These are phyloP conservation scores for Hemithea aestivaria DNA, from an alignment of 2,888 invertebrate species.

Conservation along the genomic window DNA sequence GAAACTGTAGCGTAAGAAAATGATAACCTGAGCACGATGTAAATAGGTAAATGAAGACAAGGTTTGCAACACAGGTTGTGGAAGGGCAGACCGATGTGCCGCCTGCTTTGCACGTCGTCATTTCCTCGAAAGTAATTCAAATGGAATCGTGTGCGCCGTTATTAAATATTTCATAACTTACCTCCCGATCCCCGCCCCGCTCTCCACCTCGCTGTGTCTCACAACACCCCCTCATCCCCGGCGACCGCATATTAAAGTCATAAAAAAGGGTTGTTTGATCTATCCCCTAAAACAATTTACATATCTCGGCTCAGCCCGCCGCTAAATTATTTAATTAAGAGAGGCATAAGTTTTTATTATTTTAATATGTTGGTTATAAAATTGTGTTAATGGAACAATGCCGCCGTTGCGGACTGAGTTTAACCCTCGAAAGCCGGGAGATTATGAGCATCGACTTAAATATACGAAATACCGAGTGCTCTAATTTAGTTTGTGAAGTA, in stretches of 20 bases:
- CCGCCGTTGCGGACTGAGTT: slow-evolving; percentile 59
- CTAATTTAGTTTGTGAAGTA: slow-evolving; percentile 44
- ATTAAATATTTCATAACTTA: slow-evolving; percentile 80
- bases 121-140: slow-evolving; percentile 79
- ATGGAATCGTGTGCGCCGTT: slow-evolving; percentile 79
- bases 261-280: slow-evolving; percentile 81
- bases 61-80: slow-evolving; percentile 12
- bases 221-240: slow-evolving; percentile 47
- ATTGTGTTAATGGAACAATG: slow-evolving; percentile 77
- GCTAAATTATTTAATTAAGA: slow-evolving; percentile 81
- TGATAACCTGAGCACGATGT: neutral
- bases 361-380: slow-evolving; percentile 78
- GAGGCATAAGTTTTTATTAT: slow-evolving; percentile 81
- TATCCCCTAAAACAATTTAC: slow-evolving; percentile 81
- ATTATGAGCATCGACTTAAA: slow-evolving; percentile 58
- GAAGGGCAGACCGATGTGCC: slow-evolving; percentile 48
- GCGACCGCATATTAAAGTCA: slow-evolving; percentile 79
- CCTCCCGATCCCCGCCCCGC: slow-evolving; percentile 46
- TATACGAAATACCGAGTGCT: slow-evolving; percentile 44
- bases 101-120: slow-evolving; percentile 67
- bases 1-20: no score
- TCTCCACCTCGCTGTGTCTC: slow-evolving; percentile 39
- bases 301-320: slow-evolving; percentile 76
- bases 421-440: slow-evolving; percentile 52
- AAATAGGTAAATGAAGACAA: slow-evolving; percentile 8